phyloP scores from a whole-genome alignment of 2,888 invertebrate species.

The Drosophila limbata region DNA sequence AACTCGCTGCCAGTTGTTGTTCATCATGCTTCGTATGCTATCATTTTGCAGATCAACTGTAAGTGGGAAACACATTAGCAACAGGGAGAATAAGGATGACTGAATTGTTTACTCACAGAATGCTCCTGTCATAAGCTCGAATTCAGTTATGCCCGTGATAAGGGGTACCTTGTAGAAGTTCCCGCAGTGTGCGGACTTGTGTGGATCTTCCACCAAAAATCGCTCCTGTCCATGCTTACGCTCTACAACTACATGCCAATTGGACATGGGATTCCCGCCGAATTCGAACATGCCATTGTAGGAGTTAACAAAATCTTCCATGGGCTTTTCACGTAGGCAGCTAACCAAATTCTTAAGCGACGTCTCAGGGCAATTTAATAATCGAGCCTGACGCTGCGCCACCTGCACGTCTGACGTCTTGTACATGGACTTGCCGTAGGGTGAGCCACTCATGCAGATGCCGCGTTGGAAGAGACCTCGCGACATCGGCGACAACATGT shows the following conservation, averaged over 20 bases:
- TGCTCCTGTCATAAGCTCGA: conserved; percentile 88
- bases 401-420: conserved; percentile 86
- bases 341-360: conserved; percentile 86
- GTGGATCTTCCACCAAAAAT: conserved; percentile 88
- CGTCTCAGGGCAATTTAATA: conserved; percentile 87
- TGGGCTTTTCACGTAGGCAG: conserved; percentile 86
- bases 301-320: conserved; percentile 74
- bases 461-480: conserved; percentile 89
- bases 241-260: conserved; percentile 89
- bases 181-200: conserved; percentile 86
- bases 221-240: conserved; percentile 88
- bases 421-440: conserved; percentile 86
- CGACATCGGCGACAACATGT: conserved; percentile 89
- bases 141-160: conserved; percentile 88
- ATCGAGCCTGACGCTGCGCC: conserved; percentile 88
- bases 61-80: not conserved
- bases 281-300: conserved; percentile 80
- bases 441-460: conserved; percentile 89
- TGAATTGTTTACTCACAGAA: conserved; percentile 77
- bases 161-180: conserved; percentile 88
- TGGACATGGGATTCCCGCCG: conserved; percentile 75
- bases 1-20: conserved; percentile 72
- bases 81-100: fast-evolving
- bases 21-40: conserved; percentile 81
- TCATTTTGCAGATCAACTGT: conserved; percentile 86